Conservation (phyloP, 2,888 invertebrate genomes). For the Dryomyza anilis region DNA sequence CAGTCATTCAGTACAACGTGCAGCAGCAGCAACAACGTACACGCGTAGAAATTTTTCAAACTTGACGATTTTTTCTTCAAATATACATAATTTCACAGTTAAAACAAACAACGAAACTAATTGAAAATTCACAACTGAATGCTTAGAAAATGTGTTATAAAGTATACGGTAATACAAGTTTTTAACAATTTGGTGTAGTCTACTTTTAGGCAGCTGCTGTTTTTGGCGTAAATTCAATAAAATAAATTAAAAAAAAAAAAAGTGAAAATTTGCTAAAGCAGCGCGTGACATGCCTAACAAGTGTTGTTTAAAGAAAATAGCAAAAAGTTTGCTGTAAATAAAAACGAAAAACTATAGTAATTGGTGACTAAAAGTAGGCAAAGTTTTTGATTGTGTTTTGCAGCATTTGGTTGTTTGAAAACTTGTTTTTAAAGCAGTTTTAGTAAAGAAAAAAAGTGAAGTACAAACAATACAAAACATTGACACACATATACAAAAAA, state of each 20-base stretch:
- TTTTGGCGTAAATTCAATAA: conserved; percentile 11
- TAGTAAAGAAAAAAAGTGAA: background rate
- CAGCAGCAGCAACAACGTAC: background rate
- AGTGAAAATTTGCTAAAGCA: background rate
- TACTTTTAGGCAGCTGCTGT: background rate
- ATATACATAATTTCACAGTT: background rate
- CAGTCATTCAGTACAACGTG: too few relatives aligned
- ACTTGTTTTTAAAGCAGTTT: too few relatives aligned
- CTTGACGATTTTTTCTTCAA: background rate
- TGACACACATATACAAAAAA: background rate
- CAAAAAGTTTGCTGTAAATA: background rate
- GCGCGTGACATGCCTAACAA: background rate
- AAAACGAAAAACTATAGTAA: too few relatives aligned
- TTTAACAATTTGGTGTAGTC: background rate
- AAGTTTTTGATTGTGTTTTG: background rate
- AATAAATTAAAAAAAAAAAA: too few relatives aligned
- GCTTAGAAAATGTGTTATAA: too few relatives aligned
- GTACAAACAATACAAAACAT: background rate
- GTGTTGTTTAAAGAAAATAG: background rate
- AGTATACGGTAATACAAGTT: too few relatives aligned
- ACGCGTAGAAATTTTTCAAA: background rate
- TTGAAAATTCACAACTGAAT: background rate
- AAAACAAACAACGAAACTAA: background rate
- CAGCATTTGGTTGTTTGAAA: background rate
- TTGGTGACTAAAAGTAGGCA: too few relatives aligned